Evolutionary conservation across 2,797 vertebrate species (phyloP), one percentile per base, ranked within the genome.

Genomic region (Danio albolineatus): DNA sequence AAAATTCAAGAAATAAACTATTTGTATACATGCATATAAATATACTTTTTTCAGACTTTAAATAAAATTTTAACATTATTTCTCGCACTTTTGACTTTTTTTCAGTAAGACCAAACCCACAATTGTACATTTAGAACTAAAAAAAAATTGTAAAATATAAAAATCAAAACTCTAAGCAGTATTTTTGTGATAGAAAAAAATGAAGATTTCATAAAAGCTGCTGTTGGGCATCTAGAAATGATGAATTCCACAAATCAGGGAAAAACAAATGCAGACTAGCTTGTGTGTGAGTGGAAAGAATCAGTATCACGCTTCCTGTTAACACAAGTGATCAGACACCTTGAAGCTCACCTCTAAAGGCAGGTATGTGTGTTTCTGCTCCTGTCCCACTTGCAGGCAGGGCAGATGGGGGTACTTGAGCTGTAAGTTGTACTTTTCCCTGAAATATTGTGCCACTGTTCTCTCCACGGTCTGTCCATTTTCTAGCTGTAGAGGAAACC

Each of bases 301-400:
- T 54, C 7, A n/a, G n/a, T 28, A 17, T n/a, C 7, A 14, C 49
- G 67, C 1, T 71, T 41, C 38, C 16, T 62, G 36, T n/a, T 43
- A 19, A 19, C 5, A 12, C 21, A 73, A 44, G 13, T 64, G 8
- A 53, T 46, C 19, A 17, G 10, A 19, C 60, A n/a, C 41, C n/a
- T 64, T 16, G 21, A 54, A 64, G 46, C 85, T 96, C 91, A 99
- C 98, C 95, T 99, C 98, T 86, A 99, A 94, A 79, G 98, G 98
- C 91, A 99, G 94, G 89, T 99, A 99, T 83, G 97, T 99, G 91
- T 99, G 97, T 85, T 99, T 99, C 94, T 99, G 97, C 72, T 99
- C 98, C 88, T 99, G 98, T 75, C 98, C 98, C 93, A 99, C 98
- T 95, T 99, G 98, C 77, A 99, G 93, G 87, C 98, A 99, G 73